Evolutionary conservation across 1,140 invertebrate species (phyloP).

Genomic region (Ooceraea biroi): DNA sequence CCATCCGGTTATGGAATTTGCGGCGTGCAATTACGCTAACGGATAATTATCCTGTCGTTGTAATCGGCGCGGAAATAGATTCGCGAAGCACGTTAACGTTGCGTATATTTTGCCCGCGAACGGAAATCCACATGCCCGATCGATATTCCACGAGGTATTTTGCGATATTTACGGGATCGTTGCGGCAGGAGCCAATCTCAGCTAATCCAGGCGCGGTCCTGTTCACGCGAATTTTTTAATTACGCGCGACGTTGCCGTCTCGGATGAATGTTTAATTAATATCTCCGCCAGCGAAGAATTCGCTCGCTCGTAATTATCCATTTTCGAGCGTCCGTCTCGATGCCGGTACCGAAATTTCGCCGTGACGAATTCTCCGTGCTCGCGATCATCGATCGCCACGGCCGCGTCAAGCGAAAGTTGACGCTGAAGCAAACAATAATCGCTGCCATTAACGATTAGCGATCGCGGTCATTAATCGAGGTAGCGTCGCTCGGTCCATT

Average conservation of each 20-base stretch:
- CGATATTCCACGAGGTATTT: too few species aligned
- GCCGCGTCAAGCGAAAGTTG: not conserved
- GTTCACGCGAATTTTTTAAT: conserved; percentile 19
- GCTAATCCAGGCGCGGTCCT: too few species aligned
- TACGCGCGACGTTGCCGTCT: not conserved
- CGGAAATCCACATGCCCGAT: not conserved
- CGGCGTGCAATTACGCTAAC: conserved; percentile 9
- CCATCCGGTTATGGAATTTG: conserved; percentile 17
- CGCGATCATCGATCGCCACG: not conserved
- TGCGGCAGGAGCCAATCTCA: not conserved
- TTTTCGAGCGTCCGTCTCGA: conserved; percentile 11
- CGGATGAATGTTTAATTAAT: conserved; percentile 59
- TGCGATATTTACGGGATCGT: too few species aligned
- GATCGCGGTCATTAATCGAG: not conserved
- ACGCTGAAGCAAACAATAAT: conserved; percentile 12
- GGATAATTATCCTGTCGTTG: conserved; percentile 27
- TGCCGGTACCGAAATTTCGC: not conserved
- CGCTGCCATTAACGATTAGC: conserved; percentile 1
- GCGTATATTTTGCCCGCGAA: not conserved
- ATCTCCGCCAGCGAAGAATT: conserved; percentile 16
- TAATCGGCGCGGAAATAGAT: conserved; percentile 18
- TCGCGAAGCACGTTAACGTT: not conserved
- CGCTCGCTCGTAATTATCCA: conserved; percentile 31
- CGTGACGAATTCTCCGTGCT: not conserved
- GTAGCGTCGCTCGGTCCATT: not conserved